Evolutionary conservation across 1,140 invertebrate species (phyloP), one percentile per base, ranked within the genome.

Genomic region (Eriocheir sinensis): DNA sequence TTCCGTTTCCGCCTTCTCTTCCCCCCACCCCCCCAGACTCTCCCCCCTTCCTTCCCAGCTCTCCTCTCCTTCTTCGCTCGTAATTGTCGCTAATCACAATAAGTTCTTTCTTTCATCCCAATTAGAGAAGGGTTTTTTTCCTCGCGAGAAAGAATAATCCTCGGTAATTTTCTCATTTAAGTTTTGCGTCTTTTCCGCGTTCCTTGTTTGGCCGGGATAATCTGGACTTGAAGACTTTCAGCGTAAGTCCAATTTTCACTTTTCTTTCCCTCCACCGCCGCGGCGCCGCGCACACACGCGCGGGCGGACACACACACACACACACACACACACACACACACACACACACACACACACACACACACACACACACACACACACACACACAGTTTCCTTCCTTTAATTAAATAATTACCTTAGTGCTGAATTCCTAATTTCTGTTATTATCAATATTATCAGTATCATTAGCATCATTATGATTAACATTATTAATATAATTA

Each of bases 21-120:
- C 44, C 44, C 4, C 15, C 44, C 4, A 6, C 44, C 4, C 44
- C 44, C 4, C 44, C 15, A 6, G 4, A 6, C 44, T 48, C 44
- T 48, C 44, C 44, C 4, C 15, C 4, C 44, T 15, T 21, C 27
- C 53, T 72, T 21, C 6, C 21, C 53, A 15, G 2, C 21, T 72
- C 53, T 72, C 53, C 81, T 72, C 60, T 72, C 60, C n/a, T n/a
- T 72, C 60, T 72, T n/a, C n/a, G 21, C 8, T 72, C 12, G 21
- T 72, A 72, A 72, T 72, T 72, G 60, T 72, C 60, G 60, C 60
- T 72, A 72, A 72, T 72, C 60, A 72, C 60, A 72, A 72, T 72
- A 72, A 72, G 60, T 72, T 72, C 60, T 72, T 72, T 72, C 60
- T 72, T 72, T 72, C 60, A 72, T 72, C 60, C 60, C 60, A 72